Evolutionary conservation across 1,140 invertebrate species (phyloP), one percentile per base, ranked within the genome.

Genomic region (Halyomorpha halys): DNA sequence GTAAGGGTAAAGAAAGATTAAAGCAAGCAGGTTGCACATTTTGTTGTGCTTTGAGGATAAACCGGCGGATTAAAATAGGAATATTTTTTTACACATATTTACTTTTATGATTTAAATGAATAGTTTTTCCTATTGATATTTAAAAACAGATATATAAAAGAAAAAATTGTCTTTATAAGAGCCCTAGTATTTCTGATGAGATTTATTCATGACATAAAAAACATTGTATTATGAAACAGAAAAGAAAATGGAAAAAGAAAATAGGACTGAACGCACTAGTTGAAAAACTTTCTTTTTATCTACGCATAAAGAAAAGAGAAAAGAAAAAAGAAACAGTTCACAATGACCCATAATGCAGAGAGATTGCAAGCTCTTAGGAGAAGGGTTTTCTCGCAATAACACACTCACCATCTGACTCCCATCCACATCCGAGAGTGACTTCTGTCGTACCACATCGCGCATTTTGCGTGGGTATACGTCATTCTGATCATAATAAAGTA

Each of bases 391-490:
- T 63, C 61, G 45, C 49, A 53, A 44, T 44, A 23, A 65, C 54
- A 61, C 61, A 65, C 54, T 65, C 61, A 66, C 62, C 65, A 59
- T 44, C 23, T 30, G 56, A 61, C 51, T 64, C 19, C 30, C 21
- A n/a, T 64, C 59, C 11, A n/a, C 60, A 47, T 62, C 64, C 54
- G 44, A 47, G 59, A 61, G 13, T 49, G 67, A 65, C 63, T 70
- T 69, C 68, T 71, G 72, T 72, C 74, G 73, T 71, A 83, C 81
- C 76, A 83, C 77, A 78, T 84, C 83, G 73, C 82, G 81, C 82
- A 83, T 83, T 82, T 83, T 84, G 78, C 80, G 80, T 70, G 83
- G 82, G 78, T 83, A 83, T 76, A 78, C 81, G 78, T 84, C 83
- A 80, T 82, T 73, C 74, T 76, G 72, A 68, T 68, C 51, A 65